Base-by-base conservation (phyloP, 2,888 invertebrate genomes). In the Eristalis arbustorum region DNA sequence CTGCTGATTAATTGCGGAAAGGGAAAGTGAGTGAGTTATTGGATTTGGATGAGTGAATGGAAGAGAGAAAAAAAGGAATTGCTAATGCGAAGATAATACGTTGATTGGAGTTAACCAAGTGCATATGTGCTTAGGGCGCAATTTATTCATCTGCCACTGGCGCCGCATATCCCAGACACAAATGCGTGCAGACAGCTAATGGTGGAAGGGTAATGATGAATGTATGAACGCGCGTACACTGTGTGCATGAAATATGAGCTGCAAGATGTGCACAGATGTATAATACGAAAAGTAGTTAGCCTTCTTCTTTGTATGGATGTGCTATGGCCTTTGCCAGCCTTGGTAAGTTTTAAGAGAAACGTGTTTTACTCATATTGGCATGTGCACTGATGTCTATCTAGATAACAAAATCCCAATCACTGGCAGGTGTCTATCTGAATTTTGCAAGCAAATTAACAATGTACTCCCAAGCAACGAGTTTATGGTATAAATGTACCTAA, bases 1-100 rank as follows among this genome's bases (percentile, higher is more conserved):
- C 66, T 37, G 49, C 72, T 84, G 76, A 84, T 81, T 56, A 81
- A 84, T 84, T 68, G 59, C 61, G 23, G 57, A 76, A 71, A 80
- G 56, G 63, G 63, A 37, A 56, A 56, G 66, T 67, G 56, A 62
- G 75, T 81, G 72, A 75, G 64, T 66, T 74, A 66, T 59, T 67
- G 63, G 40, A 57, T 42, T 69, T 67, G 31, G 23, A 72, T 66
- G 13, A 25, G 40, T 28, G 59, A 56, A 49, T 25, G 49, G n/a
- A 23, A 23, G 34, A 63, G 25, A 63, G 25, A 23, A 71, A 23
- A 71, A 62, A 74, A 62, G 18, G 18, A n/a, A 63, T 71, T 28
- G 63, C 23, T 77, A 34, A 77, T 76, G 42, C 61, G 76, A 49
- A 68, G 34, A 25, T 25, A 69, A 77, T 56, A 14, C 56, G 40